Conservation (phyloP, 2,888 invertebrate species). For the Drosophila falleni region DNA sequence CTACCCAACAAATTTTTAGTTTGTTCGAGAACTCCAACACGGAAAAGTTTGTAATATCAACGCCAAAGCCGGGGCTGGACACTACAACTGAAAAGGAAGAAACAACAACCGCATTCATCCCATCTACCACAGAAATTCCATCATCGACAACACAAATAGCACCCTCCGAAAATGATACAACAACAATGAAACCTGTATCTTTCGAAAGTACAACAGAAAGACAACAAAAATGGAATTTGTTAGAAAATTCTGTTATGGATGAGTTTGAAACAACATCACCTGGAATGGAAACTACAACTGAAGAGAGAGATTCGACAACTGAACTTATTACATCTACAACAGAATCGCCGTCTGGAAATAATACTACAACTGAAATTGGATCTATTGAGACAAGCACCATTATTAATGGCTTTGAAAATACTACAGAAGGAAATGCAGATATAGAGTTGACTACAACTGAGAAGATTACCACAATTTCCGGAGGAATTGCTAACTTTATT, state of each 20-base stretch:
- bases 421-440: not conserved
- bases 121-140: not conserved
- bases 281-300: constrained; percentile 2
- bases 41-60: not conserved
- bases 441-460: constrained; percentile 12
- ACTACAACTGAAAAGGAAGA: not conserved
- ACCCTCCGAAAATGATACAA: not conserved
- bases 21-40: not conserved
- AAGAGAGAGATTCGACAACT: constrained; percentile 5
- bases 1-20: not conserved
- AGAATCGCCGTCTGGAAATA: not conserved
- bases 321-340: not conserved
- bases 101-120: not conserved
- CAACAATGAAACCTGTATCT: not conserved
- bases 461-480: not conserved
- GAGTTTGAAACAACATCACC: not conserved
- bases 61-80: not conserved
- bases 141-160: not conserved
- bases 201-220: constrained; percentile 8
- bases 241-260: not conserved
- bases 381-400: constrained; percentile 9
- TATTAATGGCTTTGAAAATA: not conserved
- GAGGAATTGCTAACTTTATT: constrained; percentile 1
- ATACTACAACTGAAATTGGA: constrained; percentile 21
- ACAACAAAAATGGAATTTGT: no score